Percentiles rank a stretch among this genome's conserved stretches.
These are phyloP conservation scores for Plusia festucae DNA, from an alignment of 2,888 invertebrate genomes.

Conservation along the genomic window DNA sequence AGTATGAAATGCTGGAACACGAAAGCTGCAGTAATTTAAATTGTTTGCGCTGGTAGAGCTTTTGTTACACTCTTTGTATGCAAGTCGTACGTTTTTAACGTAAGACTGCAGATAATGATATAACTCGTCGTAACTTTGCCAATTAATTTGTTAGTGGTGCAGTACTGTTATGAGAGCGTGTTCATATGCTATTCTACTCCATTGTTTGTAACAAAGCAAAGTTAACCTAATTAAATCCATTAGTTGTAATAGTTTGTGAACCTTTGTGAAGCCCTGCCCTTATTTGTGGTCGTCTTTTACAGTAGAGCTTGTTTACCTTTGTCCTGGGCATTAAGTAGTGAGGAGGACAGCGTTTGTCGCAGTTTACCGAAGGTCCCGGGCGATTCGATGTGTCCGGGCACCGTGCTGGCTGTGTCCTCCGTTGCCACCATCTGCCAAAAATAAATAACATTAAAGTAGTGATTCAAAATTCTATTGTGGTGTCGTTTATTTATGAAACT, in stretches of 20 bases:
- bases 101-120: conserved; percentile 64
- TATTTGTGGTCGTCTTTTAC: conserved; percentile 13
- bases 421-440: conserved; percentile 94
- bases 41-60: background rate
- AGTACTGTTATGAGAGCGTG: conserved; percentile 53
- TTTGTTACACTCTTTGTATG: conserved; percentile 42
- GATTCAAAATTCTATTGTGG: background rate
- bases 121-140: conserved; percentile 58
- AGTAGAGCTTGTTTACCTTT: conserved; percentile 89
- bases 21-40: background rate
- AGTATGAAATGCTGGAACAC: background rate
- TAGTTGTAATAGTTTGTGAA: conserved; percentile 42
- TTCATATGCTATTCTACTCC: conserved; percentile 57
- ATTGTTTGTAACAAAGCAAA: conserved; percentile 59
- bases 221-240: conserved; percentile 59
- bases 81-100: conserved; percentile 44
- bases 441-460: conserved; percentile 22
- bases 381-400: conserved; percentile 90
- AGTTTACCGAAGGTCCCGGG: conserved; percentile 95
- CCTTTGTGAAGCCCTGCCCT: background rate
- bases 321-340: conserved; percentile 95
- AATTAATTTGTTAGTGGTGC: too few species aligned
- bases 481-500: background rate
- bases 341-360: conserved; percentile 94
- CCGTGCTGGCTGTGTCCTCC: conserved; percentile 91